Base-by-base conservation (phyloP, 2,888 invertebrate species). In the Cephus sareptanus region DNA sequence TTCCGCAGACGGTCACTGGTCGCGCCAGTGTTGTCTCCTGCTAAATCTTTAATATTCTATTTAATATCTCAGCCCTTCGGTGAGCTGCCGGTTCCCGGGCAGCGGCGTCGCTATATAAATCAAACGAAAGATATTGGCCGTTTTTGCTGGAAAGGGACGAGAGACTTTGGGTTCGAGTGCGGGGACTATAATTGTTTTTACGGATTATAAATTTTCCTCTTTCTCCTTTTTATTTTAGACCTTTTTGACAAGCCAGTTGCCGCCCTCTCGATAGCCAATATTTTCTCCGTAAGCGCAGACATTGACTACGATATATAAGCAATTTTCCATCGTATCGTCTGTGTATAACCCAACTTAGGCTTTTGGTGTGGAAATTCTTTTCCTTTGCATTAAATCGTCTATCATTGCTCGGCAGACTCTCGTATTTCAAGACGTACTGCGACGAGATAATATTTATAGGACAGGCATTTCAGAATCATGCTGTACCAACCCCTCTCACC, bases 41-140 rank as follows among this genome's bases (percentile, higher is more conserved):
- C 83, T 83, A 87, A 89, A 89, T 90, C 89, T 90, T 90, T 89
- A 88, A 90, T 89, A 89, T 90, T 90, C 89, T 88, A 89, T 89
- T 90, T 90, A 89, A 90, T 88, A 89, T 88, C 85, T 84, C 81
- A 76, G 75, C 76, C 75, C 74, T 79, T 37, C 75, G 34, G 77
- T 11, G 68, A 40, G 76, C 77, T 77, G 80, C 77, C 78, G 80
- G 75, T 37, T 79, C 79, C 83, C 78, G 34, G 78, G 75, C 81
- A 70, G 73, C 79, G 77, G 76, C 77, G 76, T 81, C 76, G 81
- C 80, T 74, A 76, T 87, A 89, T 90, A 90, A 90, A 90, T 90
- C 90, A 90, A 87, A 86, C 83, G 82, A 80, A 83, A 87, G 90
- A 90, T 90, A 90, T 90, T 90, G 89, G 89, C 84, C 88, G 87